Evolutionary conservation across 2,113 vertebrate species (phyloP).

Genomic region (Bubo scandiacus): DNA sequence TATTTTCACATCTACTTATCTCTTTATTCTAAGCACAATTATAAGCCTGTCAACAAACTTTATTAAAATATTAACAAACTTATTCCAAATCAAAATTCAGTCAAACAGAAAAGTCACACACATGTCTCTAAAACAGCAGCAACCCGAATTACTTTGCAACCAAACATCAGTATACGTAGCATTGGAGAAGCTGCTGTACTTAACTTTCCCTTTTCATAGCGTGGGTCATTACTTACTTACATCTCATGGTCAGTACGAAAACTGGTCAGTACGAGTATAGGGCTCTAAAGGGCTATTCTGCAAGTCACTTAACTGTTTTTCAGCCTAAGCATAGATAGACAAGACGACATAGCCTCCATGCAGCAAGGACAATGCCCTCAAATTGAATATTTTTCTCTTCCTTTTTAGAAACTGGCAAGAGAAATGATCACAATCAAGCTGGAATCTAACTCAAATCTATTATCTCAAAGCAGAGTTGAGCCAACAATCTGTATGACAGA

Average conservation of each 20-base stretch:
- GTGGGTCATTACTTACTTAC: background rate
- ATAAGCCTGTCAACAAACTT: background rate
- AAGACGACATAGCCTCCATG: background rate
- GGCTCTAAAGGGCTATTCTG: background rate
- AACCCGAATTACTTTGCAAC: background rate
- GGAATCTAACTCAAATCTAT: background rate
- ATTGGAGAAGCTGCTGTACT: background rate
- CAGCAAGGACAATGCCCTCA: background rate
- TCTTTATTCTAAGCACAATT: background rate
- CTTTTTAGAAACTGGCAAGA: background rate
- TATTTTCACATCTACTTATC: background rate
- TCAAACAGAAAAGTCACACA: background rate
- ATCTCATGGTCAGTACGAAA: background rate
- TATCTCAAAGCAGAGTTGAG: background rate
- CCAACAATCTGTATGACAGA: background rate
- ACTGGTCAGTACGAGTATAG: background rate
- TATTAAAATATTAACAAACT: background rate
- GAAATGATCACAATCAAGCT: background rate
- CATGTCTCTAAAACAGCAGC: background rate
- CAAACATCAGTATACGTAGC: background rate
- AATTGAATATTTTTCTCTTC: background rate
- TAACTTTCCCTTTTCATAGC: background rate
- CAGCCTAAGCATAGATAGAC: background rate
- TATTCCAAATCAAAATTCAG: background rate
- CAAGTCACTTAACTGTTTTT: background rate